A percentile compares a stretch with the other conserved stretches of the same genome.
phyloP scores from a whole-genome alignment of 2,113 vertebrate species.

The Gymnogyps californianus region DNA sequence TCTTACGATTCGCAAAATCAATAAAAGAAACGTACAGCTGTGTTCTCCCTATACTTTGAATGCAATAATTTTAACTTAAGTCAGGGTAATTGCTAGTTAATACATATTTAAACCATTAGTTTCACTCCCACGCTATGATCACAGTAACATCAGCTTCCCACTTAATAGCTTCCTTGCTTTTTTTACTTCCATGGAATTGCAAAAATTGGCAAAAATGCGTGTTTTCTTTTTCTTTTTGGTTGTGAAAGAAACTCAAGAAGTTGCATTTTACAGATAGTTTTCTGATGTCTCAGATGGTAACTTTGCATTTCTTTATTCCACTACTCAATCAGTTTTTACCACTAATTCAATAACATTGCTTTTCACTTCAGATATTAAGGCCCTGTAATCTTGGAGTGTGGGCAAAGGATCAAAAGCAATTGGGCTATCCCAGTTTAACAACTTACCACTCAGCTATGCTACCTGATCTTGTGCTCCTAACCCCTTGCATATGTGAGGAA shows the following conservation, averaged over 20 bases:
- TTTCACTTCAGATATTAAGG: neutral
- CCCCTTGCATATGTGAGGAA: neutral
- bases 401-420: neutral
- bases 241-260: neutral
- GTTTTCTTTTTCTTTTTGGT: neutral
- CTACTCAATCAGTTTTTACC: neutral
- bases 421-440: neutral
- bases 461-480: neutral
- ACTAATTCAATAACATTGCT: neutral
- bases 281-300: neutral
- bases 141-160: neutral
- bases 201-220: neutral
- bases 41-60: neutral
- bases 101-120: neutral
- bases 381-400: neutral
- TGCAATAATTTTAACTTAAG: slow-evolving; percentile 10
- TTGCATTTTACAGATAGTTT: neutral
- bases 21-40: neutral
- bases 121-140: neutral
- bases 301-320: neutral
- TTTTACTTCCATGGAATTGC: neutral
- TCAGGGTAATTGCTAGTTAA: slow-evolving; percentile 7
- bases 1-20: neutral
- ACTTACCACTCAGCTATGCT: neutral
- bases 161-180: neutral